Conservation (phyloP, 1,140 invertebrate genomes). For the Zaprionus capensis region DNA sequence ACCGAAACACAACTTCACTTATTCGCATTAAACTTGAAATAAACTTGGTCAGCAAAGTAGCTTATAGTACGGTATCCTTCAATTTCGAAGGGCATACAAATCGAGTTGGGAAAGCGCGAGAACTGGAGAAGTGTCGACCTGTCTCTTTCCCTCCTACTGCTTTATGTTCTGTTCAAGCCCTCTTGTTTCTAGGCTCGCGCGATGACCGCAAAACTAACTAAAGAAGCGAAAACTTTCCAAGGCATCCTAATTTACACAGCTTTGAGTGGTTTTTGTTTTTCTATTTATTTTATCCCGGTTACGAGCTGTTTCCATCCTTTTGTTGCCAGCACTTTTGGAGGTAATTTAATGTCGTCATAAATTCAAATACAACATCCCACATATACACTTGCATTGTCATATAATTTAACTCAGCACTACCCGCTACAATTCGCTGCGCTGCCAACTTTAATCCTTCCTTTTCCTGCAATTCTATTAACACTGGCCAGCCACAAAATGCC, state of each 20-base stretch:
- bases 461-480: slow-evolving; percentile 69
- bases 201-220: slow-evolving; percentile 47
- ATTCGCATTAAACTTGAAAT: too few relatives aligned
- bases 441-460: slow-evolving; percentile 50
- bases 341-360: slow-evolving; percentile 80
- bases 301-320: slow-evolving; percentile 36
- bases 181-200: not conserved
- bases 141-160: slow-evolving; percentile 16
- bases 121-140: slow-evolving; percentile 50
- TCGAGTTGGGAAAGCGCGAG: slow-evolving; percentile 8
- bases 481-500: slow-evolving; percentile 2
- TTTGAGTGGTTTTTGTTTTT: slow-evolving; percentile 80
- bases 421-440: slow-evolving; percentile 10
- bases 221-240: slow-evolving; percentile 31
- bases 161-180: not conserved
- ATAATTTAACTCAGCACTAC: slow-evolving; percentile 5
- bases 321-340: slow-evolving; percentile 38
- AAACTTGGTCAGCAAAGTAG: too few relatives aligned
- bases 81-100: not conserved
- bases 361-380: slow-evolving; percentile 73
- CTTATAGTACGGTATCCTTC: too few relatives aligned
- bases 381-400: slow-evolving; percentile 20
- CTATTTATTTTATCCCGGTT: slow-evolving; percentile 76
- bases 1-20: too few relatives aligned
- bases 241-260: slow-evolving; percentile 67